Base-by-base conservation (phyloP, 2,888 invertebrate species). In the Koerneria pararmatus region DNA sequence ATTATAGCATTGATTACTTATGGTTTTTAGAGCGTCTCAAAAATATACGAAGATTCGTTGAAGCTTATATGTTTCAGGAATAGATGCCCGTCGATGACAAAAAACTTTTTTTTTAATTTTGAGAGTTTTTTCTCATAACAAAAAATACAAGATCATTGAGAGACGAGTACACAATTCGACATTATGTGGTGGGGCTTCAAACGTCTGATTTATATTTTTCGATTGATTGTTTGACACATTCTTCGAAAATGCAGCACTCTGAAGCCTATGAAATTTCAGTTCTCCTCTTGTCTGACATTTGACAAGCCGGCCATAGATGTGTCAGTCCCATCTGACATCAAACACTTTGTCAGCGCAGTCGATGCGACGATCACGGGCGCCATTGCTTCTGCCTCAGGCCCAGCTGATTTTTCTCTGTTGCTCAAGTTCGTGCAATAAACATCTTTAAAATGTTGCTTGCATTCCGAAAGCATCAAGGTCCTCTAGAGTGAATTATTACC, bases 241-340 rank as follows among this genome's bases (percentile, higher is more conserved):
- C n/a, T n/a, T n/a, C n/a, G n/a, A n/a, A n/a, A n/a, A n/a, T n/a
- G n/a, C n/a, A n/a, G n/a, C n/a, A n/a, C n/a, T n/a, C n/a, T n/a
- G n/a, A n/a, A n/a, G 48, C n/a, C n/a, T n/a, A n/a, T n/a, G n/a
- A n/a, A n/a, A n/a, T n/a, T 72, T 24, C 54, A 65, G 22, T 54
- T 76, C 6, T 58, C 71, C 2, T 76, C 76, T 1, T 76, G 76
- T 67, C 71, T 69, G 58, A 67, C 66, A 11, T 76, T 74, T 70
- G 72, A 69, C 11, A 58, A 67, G 37, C 67, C 68, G 46, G 46
- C 61, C 24, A 51, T 61, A 54, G 58, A 48, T 27, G 27, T 75
- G 46, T 63, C 68, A 3, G 72, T 73, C 6, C 64, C 64, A 8
- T 54, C 54, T 29, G 64, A 64, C 56, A 19, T 22, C 41, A 2